phyloP scores from a whole-genome alignment of 2,113 vertebrate species.

The Gymnobelideus leadbeateri region DNA sequence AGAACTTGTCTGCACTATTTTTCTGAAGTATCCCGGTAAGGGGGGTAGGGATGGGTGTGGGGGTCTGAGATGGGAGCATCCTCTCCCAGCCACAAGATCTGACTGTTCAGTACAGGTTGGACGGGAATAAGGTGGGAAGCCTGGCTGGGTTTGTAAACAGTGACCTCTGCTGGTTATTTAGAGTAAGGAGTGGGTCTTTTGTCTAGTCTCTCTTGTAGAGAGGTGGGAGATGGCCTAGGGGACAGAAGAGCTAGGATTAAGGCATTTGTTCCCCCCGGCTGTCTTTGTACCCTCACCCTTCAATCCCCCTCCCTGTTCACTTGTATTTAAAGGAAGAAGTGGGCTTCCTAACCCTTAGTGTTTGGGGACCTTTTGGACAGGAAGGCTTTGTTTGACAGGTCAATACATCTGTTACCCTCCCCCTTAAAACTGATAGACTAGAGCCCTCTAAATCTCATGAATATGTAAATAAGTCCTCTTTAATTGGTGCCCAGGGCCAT shows the following conservation, averaged over 20 bases:
- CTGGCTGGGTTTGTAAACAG: background rate
- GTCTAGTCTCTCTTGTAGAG: background rate
- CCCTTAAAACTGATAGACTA: background rate
- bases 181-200: background rate
- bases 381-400: background rate
- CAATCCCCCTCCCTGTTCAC: background rate
- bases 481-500: slow-evolving; percentile 1
- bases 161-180: background rate
- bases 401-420: slow-evolving; percentile 5
- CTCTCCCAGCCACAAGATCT: background rate
- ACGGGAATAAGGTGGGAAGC: background rate
- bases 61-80: background rate
- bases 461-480: background rate
- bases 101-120: background rate
- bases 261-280: background rate
- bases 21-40: background rate
- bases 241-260: background rate
- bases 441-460: background rate
- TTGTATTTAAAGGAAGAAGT: background rate
- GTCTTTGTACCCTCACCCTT: background rate
- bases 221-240: background rate
- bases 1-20: background rate
- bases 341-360: background rate
- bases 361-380: background rate
- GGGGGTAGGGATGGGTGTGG: background rate